A percentile compares a stretch with the other conserved stretches of the same genome.
phyloP scores from a whole-genome alignment of 2,113 vertebrate species.

The Panurus biarmicus region DNA sequence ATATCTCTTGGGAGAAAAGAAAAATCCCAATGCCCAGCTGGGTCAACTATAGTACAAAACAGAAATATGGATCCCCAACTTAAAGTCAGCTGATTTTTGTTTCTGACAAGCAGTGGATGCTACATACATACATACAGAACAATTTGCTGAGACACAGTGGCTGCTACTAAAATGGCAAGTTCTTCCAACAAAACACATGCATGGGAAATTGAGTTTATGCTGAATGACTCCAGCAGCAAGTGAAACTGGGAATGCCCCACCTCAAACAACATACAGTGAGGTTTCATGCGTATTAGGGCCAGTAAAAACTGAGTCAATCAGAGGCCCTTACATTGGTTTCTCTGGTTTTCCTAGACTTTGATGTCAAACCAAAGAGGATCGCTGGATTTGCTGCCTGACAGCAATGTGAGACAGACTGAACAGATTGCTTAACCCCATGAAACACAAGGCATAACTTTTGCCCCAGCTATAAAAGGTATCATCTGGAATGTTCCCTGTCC shows the following conservation, averaged over 20 bases:
- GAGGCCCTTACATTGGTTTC: not conserved
- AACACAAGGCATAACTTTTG: not conserved
- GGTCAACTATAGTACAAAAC: not conserved
- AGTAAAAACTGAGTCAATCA: not conserved
- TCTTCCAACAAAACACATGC: not conserved
- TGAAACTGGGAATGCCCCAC: not conserved
- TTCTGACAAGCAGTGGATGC: not conserved
- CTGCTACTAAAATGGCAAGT: not conserved
- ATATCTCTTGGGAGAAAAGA: not conserved
- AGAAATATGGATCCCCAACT: accelerated
- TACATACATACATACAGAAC: not conserved
- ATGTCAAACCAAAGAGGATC: not conserved
- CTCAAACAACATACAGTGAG: not conserved
- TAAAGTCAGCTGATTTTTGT: not conserved
- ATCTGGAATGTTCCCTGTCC: not conserved
- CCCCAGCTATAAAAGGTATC: not conserved
- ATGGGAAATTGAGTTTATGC: not conserved
- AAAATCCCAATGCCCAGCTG: not conserved
- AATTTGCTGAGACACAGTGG: not conserved
- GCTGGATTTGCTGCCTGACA: not conserved
- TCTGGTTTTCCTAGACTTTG: not conserved
- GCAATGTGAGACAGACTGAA: not conserved
- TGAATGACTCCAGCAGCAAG: not conserved
- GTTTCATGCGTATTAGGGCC: not conserved
- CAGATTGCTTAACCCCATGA: not conserved